Evolutionary conservation across 2,797 vertebrate genomes (phyloP), one percentile per base, ranked within the genome.

Genomic region (Chaenodraco wilsoni): DNA sequence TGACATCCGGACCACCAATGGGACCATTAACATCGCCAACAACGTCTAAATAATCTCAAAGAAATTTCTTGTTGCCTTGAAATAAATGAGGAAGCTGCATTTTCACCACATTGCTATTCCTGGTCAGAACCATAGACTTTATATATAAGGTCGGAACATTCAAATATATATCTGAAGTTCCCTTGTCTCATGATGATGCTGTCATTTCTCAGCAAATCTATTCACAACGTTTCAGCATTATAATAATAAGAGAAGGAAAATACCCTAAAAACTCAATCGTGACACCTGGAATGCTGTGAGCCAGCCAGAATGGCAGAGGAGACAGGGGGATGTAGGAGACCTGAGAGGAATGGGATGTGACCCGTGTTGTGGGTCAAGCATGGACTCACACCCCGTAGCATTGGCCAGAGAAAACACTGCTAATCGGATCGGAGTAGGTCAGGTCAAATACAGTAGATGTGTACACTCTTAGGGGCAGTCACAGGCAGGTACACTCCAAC

Each of bases 401-500:
- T 10, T 33, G 70, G 70, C 68, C 13, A 11, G 46, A 72, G 61
- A 87, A 85, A 92, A 87, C 80, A 88, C 46, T 1, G 17, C 79
- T 77, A 78, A 89, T 90, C 60, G 72, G 75, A 86, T 75, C 65
- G 59, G 87, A 88, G 68, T 69, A 81, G 88, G 84, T 89, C 84
- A 76, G 79, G 81, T 72, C 85, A 84, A 76, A 84, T 55, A 77
- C 61, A 37, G 33, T 37, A 37, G 33, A 73, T 70, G 67, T 15
- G 11, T 45, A 62, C 73, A 65, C 63, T 81, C 78, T 70, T 46
- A 74, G 65, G 72, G 74, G 75, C 72, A 69, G 62, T 58, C 78
- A 79, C 65, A 70, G 45, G 46, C 33, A 55, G 74, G 52, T 45
- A 62, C 19, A 63, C 73, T 69, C 37, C 31, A 63, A n/a, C 65